These are phyloP conservation scores for Petrocephalus sullivani DNA, from an alignment of 2,797 vertebrate genomes.

Conservation along the genomic window DNA sequence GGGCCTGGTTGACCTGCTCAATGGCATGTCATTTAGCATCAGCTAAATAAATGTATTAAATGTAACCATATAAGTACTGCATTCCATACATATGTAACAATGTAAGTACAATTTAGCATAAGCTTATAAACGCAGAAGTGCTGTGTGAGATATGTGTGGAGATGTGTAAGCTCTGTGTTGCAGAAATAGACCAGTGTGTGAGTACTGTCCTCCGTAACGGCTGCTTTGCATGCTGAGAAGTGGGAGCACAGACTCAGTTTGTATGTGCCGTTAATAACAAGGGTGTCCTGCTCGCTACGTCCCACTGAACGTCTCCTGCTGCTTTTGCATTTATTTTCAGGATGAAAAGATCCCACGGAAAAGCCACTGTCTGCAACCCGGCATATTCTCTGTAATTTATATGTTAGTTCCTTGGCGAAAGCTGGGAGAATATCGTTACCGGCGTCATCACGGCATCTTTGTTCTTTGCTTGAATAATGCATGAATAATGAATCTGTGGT, in stretches of 20 bases:
- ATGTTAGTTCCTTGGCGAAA: neutral
- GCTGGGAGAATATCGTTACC: neutral
- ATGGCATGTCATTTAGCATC: neutral
- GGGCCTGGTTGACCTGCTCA: neutral
- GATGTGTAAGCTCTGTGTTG: neutral
- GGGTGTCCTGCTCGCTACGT: neutral
- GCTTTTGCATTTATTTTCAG: neutral
- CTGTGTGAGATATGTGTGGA: neutral
- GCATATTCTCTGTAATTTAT: neutral
- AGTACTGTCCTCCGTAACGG: neutral
- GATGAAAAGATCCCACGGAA: neutral
- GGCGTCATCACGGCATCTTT: neutral
- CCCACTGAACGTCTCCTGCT: neutral
- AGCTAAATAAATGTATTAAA: neutral
- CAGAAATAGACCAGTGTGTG: neutral
- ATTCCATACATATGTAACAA: neutral
- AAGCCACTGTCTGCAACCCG: neutral
- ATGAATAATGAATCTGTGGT: neutral
- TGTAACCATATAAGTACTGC: neutral
- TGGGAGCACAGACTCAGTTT: neutral
- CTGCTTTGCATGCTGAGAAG: neutral
- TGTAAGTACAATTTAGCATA: neutral
- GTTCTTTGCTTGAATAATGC: slow-evolving; percentile 2
- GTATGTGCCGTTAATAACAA: neutral
- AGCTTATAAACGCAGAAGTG: neutral